Evolutionary conservation across 2,797 vertebrate genomes (phyloP).

Genomic region (Danio choprae): DNA sequence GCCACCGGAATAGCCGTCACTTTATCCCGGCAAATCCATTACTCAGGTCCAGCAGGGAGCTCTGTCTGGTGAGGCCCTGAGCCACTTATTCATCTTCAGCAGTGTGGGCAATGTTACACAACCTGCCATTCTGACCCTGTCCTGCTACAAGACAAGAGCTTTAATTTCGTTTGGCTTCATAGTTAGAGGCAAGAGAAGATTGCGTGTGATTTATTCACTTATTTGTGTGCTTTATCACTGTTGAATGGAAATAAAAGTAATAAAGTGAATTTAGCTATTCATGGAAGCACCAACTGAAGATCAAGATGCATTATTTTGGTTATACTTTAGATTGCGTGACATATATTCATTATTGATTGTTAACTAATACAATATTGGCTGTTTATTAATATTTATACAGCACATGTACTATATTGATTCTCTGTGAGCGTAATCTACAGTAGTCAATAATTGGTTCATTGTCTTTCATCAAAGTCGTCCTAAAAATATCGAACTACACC

Average conservation of each 20-base stretch:
- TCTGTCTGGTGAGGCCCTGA: conserved; percentile 22
- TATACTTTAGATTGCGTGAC: no score
- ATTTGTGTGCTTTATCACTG: not conserved
- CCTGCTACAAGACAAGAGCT: not conserved
- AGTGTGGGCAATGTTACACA: conserved; percentile 4
- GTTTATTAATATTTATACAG: no score
- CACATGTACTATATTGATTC: no score
- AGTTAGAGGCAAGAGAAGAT: not conserved
- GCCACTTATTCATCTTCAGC: conserved; percentile 30
- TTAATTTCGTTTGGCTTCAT: conserved; percentile 19
- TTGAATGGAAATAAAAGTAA: not conserved
- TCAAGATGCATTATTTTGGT: no score
- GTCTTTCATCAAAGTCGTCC: no score
- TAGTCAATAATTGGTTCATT: no score
- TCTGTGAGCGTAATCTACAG: no score
- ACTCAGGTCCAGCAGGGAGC: not conserved
- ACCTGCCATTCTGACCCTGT: conserved; percentile 22
- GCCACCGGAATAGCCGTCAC: conserved; percentile 5
- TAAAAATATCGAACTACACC: no score
- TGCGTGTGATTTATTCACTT: not conserved
- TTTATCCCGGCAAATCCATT: conserved; percentile 1
- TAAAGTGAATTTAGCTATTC: not conserved
- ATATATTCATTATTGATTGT: no score
- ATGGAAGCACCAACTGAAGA: not conserved
- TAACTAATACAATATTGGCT: no score